Percentiles rank a stretch among this genome's conserved stretches.
Conservation (phyloP, 2,113 vertebrate genomes). For the Sphyrna mokarran region DNA sequence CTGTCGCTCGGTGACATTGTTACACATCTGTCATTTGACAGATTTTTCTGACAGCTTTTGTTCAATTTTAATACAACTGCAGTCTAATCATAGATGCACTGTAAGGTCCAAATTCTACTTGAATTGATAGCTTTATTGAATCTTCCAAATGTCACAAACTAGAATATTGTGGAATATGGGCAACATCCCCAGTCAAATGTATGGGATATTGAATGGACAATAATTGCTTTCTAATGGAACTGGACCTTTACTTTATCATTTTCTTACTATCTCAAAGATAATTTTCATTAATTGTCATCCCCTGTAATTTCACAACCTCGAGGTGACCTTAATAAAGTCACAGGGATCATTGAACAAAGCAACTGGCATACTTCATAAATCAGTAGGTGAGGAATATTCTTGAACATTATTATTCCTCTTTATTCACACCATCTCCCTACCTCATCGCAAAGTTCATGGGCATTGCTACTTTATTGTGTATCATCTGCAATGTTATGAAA, state of each 20-base stretch:
- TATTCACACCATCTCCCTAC: neutral
- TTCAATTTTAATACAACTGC: neutral
- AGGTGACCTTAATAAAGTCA: neutral
- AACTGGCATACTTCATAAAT: neutral
- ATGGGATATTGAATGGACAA: neutral
- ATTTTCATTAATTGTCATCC: neutral
- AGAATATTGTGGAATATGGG: neutral
- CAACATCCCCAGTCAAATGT: neutral
- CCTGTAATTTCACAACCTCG: neutral
- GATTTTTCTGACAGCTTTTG: neutral
- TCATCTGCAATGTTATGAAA: neutral
- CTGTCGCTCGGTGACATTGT: neutral
- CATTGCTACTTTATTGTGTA: neutral
- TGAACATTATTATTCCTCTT: neutral
- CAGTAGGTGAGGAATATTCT: neutral
- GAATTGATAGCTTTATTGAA: neutral
- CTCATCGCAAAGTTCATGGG: neutral
- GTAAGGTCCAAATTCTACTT: neutral
- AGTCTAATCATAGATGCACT: neutral
- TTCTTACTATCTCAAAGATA: neutral
- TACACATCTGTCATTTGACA: neutral
- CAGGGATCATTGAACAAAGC: neutral
- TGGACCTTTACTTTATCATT: neutral
- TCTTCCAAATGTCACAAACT: neutral
- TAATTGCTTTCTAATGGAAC: neutral